Conservation (phyloP, 2,797 vertebrate genomes). For the Myotis planiceps region DNA sequence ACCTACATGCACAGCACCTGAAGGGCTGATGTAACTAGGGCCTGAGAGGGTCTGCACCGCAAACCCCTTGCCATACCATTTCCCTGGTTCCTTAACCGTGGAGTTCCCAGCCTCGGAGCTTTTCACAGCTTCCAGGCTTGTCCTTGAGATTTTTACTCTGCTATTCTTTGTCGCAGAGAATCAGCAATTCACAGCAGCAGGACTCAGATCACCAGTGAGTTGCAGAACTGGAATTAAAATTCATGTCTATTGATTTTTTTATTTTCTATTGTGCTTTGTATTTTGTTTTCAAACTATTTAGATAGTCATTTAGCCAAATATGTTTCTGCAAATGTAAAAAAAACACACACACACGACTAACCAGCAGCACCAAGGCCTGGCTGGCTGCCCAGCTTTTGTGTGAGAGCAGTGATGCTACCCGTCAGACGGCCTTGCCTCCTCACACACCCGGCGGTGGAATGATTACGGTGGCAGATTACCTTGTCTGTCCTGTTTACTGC, state of each 20-base stretch:
- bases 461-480: background rate
- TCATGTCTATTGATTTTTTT: background rate
- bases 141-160: background rate
- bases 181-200: background rate
- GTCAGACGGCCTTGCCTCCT: background rate
- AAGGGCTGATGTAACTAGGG: background rate
- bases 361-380: background rate
- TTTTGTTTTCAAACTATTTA: constrained; percentile 58
- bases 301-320: background rate
- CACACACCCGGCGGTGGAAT: background rate
- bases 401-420: background rate
- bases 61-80: too few relatives aligned
- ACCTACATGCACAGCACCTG: background rate
- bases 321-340: background rate
- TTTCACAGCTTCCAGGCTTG: background rate
- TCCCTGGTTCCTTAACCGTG: background rate
- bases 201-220: background rate
- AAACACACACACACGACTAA: background rate
- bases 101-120: background rate
- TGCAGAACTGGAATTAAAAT: background rate
- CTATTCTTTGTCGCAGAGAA: background rate
- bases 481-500: constrained; percentile 7
- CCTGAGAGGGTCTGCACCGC: background rate
- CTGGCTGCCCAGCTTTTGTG: constrained; percentile 7
- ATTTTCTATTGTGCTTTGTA: background rate